A percentile compares a stretch with the other conserved stretches of the same genome.
These are phyloP conservation scores for Paracentrotus lividus DNA, from an alignment of 53 echinoderm and acorn worm genomes.

Conservation along the genomic window DNA sequence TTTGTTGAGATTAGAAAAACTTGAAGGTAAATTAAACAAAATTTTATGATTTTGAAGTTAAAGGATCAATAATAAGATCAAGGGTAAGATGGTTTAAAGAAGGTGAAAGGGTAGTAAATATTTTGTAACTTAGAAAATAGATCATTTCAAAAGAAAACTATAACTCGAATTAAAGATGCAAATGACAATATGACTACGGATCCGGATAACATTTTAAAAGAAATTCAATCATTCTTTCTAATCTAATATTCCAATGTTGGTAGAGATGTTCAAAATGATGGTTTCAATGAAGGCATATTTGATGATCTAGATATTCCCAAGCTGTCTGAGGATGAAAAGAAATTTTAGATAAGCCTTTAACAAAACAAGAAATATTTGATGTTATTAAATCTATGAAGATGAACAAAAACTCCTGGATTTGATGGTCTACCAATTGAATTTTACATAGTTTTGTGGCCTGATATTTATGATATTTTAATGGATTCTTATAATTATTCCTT, in stretches of 20 bases:
- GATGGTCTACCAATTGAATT: background rate
- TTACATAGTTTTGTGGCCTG: background rate
- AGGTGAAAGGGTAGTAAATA: too few species aligned
- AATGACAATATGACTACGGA: background rate
- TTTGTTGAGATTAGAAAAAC: background rate
- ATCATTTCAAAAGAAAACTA: background rate
- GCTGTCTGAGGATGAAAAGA: background rate
- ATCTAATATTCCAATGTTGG: background rate
- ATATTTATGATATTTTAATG: background rate
- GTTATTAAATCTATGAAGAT: background rate
- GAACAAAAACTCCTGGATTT: background rate
- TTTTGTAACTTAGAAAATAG: background rate
- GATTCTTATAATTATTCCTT: background rate
- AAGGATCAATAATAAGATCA: background rate
- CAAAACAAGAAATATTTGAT: background rate
- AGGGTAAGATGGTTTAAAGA: background rate
- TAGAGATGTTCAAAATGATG: too few species aligned
- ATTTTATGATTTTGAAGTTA: background rate
- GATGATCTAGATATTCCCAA: background rate
- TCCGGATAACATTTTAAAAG: background rate
- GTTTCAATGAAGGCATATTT: background rate
- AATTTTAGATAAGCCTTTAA: background rate
- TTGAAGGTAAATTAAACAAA: background rate
- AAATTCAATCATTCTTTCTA: background rate
- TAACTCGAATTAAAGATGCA: background rate